phyloP scores from a whole-genome alignment of 2,797 vertebrate species.

The Pangasius sanitwongsei region DNA sequence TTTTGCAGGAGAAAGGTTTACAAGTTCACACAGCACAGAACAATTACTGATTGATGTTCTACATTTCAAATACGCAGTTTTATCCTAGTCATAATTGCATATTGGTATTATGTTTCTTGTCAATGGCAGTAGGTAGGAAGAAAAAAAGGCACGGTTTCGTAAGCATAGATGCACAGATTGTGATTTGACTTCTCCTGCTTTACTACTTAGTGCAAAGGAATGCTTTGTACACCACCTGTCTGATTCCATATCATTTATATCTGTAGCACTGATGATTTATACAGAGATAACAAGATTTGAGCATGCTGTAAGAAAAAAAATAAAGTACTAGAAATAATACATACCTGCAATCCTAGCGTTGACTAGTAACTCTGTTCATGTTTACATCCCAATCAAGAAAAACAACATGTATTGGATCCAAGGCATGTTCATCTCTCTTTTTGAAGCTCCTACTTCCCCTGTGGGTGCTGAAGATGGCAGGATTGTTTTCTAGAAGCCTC shows the following conservation, averaged over 20 bases:
- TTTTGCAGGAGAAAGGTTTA: background rate
- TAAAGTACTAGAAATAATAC: conserved; percentile 42
- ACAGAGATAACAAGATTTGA: background rate
- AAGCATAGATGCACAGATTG: background rate
- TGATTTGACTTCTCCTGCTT: background rate
- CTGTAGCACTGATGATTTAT: background rate
- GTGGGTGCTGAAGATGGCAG: conserved; percentile 61
- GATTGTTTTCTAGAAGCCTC: conserved; percentile 79
- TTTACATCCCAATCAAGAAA: conserved; percentile 27
- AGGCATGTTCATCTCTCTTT: conserved; percentile 56
- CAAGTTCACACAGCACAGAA: background rate
- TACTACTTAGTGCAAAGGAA: conserved; percentile 21
- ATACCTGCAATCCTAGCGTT: conserved; percentile 71
- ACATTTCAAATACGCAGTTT: background rate
- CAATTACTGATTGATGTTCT: background rate
- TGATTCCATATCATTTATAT: conserved; percentile 19
- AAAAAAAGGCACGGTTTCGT: background rate
- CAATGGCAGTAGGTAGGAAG: background rate
- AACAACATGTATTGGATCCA: conserved; percentile 50
- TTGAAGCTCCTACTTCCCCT: conserved; percentile 18
- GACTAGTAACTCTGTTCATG: conserved; percentile 62
- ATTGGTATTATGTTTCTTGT: background rate
- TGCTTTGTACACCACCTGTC: conserved; percentile 12
- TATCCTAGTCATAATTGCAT: background rate
- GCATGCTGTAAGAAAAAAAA: background rate